Evolutionary conservation across 2,888 invertebrate genomes (phyloP).

Genomic region (Sipunculus nudus): DNA sequence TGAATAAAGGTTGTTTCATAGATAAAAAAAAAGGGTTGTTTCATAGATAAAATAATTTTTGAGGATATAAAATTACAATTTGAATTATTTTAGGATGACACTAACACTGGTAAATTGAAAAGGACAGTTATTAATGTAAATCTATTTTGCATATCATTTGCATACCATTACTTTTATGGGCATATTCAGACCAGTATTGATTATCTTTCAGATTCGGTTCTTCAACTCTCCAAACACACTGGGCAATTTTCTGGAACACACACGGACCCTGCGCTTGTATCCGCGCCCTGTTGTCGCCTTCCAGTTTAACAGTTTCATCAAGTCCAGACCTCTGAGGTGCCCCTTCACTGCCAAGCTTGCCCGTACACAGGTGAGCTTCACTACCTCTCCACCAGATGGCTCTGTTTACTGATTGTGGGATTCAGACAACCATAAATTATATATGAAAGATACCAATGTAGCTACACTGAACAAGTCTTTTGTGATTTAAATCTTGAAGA

Average conservation of each 20-base stretch:
- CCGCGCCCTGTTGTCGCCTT: constrained; percentile 99
- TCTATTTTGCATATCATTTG: no score
- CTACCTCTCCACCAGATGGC: not conserved
- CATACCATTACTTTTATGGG: not conserved
- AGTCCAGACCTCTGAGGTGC: constrained; percentile 89
- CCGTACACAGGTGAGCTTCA: constrained; percentile 81
- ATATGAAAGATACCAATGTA: no score
- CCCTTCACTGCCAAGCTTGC: constrained; percentile 92
- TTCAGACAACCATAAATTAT: no score
- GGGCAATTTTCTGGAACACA: constrained; percentile 98
- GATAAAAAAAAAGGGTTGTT: no score
- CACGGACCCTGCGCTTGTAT: constrained; percentile 92
- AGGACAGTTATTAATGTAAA: no score
- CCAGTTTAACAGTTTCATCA: constrained; percentile 94
- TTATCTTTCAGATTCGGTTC: constrained; percentile 80
- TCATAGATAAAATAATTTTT: no score
- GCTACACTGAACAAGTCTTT: no score
- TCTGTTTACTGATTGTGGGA: not conserved
- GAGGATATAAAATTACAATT: no score
- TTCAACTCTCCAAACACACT: constrained; percentile 97
- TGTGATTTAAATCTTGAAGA: no score
- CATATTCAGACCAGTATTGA: not conserved
- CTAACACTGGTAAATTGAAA: no score
- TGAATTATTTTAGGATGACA: no score
- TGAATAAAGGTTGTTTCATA: no score